phyloP scores from a whole-genome alignment of 2,888 invertebrate species.

The Agapostemon virescens region DNA sequence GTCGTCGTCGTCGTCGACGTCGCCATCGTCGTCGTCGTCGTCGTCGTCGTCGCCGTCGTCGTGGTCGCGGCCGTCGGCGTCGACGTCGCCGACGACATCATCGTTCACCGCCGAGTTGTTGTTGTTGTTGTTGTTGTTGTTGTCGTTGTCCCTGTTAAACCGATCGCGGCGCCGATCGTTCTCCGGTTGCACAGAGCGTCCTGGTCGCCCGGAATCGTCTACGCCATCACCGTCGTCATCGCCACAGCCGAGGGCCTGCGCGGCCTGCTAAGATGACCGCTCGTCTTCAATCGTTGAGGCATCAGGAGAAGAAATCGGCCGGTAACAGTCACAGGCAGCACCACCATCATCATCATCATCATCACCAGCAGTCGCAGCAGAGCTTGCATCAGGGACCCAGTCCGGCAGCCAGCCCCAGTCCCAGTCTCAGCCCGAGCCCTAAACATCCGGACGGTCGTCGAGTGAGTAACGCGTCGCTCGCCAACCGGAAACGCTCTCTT shows the following conservation, averaged over 20 bases:
- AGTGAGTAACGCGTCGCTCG: too few relatives aligned
- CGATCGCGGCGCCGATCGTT: not conserved
- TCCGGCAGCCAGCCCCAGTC: constrained; percentile 76
- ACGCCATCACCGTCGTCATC: constrained; percentile 30
- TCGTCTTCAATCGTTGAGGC: constrained; percentile 79
- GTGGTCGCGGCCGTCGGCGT: constrained; percentile 28
- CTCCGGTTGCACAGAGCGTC: not conserved
- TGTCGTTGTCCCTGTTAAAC: constrained; percentile 12
- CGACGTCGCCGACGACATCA: constrained; percentile 6
- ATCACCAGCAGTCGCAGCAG: constrained; percentile 67
- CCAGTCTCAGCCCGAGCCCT: constrained; percentile 77
- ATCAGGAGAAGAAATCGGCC: constrained; percentile 78
- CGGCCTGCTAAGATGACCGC: constrained; percentile 80
- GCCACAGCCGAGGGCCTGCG: constrained; percentile 70
- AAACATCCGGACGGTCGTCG: constrained; percentile 79
- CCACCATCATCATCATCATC: constrained; percentile 68
- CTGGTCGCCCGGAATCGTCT: not conserved
- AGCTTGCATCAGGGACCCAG: constrained; percentile 70
- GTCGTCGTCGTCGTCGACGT: constrained; percentile 26
- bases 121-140: constrained; percentile 14
- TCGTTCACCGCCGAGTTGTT: constrained; percentile 44
- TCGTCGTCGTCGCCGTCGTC: not conserved
- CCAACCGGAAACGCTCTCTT: too few relatives aligned
- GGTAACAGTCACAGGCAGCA: constrained; percentile 68
- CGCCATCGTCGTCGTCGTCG: not conserved